Conservation (phyloP, 64 coral and sea anemone genomes). For the Astreopora myriophthalma region DNA sequence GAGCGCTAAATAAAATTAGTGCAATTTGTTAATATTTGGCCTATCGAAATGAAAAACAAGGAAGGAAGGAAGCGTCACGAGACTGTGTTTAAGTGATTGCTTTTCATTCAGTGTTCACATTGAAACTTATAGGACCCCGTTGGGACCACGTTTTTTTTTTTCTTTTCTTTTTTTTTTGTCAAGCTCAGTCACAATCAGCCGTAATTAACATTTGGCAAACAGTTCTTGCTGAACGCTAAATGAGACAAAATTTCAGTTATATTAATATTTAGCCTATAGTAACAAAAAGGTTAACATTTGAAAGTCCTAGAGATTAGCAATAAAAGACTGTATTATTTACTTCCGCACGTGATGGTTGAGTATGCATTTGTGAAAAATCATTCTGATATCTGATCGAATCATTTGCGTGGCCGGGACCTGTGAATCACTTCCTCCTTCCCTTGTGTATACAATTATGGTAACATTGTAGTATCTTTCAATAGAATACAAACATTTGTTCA, state of each 20-base stretch:
- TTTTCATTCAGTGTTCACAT: neutral
- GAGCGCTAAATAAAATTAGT: neutral
- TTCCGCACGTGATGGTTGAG: neutral
- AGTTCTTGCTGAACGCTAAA: neutral
- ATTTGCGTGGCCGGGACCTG: neutral
- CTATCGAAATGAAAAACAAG: neutral
- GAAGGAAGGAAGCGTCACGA: neutral
- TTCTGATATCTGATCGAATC: neutral
- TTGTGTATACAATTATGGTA: neutral
- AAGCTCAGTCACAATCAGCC: neutral
- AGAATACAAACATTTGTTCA: too few relatives aligned
- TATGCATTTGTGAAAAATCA: neutral
- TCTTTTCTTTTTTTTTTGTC: too few relatives aligned
- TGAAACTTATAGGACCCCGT: neutral
- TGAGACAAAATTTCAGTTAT: neutral
- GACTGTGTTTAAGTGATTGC: neutral
- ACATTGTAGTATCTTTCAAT: neutral
- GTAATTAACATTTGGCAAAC: neutral
- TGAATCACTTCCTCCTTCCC: neutral
- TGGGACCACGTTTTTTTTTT: neutral
- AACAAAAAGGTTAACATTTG: neutral
- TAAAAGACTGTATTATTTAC: too few relatives aligned
- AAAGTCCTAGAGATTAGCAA: neutral
- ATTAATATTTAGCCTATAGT: neutral
- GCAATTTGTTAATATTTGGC: neutral